Base-by-base conservation (phyloP, 2,888 invertebrate genomes). In the Conistra vaccinii region DNA sequence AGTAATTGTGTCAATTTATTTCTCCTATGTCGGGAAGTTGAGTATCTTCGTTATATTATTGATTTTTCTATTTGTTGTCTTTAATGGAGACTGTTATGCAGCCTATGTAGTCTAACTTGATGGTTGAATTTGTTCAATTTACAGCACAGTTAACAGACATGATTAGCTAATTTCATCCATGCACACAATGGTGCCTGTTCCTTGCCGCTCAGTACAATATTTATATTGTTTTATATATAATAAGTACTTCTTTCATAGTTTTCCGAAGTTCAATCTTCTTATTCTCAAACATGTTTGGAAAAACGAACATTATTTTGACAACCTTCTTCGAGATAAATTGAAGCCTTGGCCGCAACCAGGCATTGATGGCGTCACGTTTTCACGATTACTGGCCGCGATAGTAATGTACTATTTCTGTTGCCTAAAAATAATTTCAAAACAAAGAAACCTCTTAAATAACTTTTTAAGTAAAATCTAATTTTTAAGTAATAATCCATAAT, bases 1-100 rank as follows among this genome's bases (percentile, higher is more conserved):
- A 79, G 39, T 42, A 51, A 80, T 42, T 73, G 10, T n/a, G 14
- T n/a, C 12, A 73, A 74, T 55, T 45, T 39, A n/a, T 48, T 45
- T 39, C n/a, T 60, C 42, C 2, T 48, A 14, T 29, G 2, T 20
- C 29, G 29, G 4, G n/a, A 35, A 57, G 20, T 39, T 12, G 20
- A 78, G 4, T 45, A 45, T 32, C 6, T 42, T 67, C 2, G 20
- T 23, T 17, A 23, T 45, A 17, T 45, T 66, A 20, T 45, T 29
- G 14, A 51, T 39, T 32, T 1, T 61, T 39, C 0, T 39, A n/a
- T 39, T 71, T 42, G 3, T 7, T 14, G 23, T 23, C 32, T 7
- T 20, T 42, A 42, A 20, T 26, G 20, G 42, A 63, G 20, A 42
- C 26, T n/a, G 12, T 4, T 42, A n/a, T 3, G 42, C 20, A 42